phyloP scores from a whole-genome alignment of 2,888 invertebrate species.

The Rhingia campestris region DNA sequence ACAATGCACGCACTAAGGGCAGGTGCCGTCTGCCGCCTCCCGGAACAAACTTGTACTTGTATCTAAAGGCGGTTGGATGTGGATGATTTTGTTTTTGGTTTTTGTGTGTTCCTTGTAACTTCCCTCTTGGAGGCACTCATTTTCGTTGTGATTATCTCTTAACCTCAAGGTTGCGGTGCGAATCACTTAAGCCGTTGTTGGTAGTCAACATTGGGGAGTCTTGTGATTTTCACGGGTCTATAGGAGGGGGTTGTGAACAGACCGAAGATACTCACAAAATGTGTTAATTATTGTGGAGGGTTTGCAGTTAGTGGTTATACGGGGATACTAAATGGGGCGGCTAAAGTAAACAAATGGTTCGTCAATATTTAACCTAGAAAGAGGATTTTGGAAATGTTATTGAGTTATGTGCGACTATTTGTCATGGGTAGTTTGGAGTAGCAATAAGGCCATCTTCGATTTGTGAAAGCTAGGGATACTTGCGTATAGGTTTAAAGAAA shows the following conservation, averaged over 20 bases:
- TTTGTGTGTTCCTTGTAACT: conserved; percentile 9
- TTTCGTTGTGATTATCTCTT: conserved; percentile 68
- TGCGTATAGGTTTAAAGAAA: too few species aligned
- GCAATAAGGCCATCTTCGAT: too few species aligned
- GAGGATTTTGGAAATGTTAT: too few species aligned
- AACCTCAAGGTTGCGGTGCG: conserved; percentile 60
- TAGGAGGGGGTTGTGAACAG: neutral
- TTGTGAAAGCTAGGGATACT: too few species aligned
- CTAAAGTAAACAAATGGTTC: conserved; percentile 6
- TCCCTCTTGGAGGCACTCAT: conserved; percentile 57
- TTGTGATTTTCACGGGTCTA: conserved; percentile 46
- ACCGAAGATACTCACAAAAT: conserved; percentile 39
- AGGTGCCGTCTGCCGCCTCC: neutral
- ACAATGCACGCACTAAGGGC: neutral
- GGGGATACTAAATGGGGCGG: conserved; percentile 2
- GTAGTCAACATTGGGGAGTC: conserved; percentile 54
- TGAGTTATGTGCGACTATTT: too few species aligned
- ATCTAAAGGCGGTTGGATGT: conserved; percentile 32
- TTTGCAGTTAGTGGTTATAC: conserved; percentile 24
- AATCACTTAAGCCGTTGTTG: conserved; percentile 65
- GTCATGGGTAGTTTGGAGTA: too few species aligned
- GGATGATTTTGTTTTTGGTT: neutral
- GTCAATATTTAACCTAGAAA: neutral
- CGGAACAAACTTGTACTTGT: conserved; percentile 1
- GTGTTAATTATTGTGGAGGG: conserved; percentile 61